Percentiles rank a stretch among this genome's conserved stretches.
These are phyloP conservation scores for Drosophila melanosoma DNA, from an alignment of 2,888 invertebrate genomes.

Conservation along the genomic window DNA sequence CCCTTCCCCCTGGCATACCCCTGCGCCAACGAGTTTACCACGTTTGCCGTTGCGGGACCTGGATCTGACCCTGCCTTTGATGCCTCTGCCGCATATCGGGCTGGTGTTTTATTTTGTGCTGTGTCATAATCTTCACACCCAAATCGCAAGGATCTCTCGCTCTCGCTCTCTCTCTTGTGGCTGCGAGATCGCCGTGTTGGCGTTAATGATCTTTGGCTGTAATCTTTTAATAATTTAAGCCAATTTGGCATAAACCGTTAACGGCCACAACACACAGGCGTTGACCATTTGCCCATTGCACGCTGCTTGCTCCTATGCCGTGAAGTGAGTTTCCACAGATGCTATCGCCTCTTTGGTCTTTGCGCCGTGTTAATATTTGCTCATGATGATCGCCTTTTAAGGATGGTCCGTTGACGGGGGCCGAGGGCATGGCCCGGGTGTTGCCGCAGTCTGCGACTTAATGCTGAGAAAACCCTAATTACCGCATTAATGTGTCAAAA, in stretches of 20 bases:
- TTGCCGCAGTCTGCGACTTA: slow-evolving; percentile 59
- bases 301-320: slow-evolving; percentile 12
- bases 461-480: slow-evolving; percentile 80
- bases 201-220: slow-evolving; percentile 69
- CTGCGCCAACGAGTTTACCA: neutral
- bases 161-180: slow-evolving; percentile 34
- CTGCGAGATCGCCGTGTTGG: slow-evolving; percentile 48
- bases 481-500: slow-evolving; percentile 84
- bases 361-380: slow-evolving; percentile 81
- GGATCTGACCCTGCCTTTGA: slow-evolving; percentile 34
- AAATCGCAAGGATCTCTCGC: slow-evolving; percentile 65
- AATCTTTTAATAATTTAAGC: slow-evolving; percentile 83
- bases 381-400: slow-evolving; percentile 74
- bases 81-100: slow-evolving; percentile 25
- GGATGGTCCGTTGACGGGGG: slow-evolving; percentile 40
- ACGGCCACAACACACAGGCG: slow-evolving; percentile 60
- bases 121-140: slow-evolving; percentile 81
- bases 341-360: slow-evolving; percentile 42
- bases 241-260: slow-evolving; percentile 82
- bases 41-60: slow-evolving; percentile 9
- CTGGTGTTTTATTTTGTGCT: slow-evolving; percentile 67
- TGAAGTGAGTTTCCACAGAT: slow-evolving; percentile 16
- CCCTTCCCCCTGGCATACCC: neutral
- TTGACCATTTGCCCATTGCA: slow-evolving; percentile 55
- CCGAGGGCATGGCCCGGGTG: slow-evolving; percentile 51